These are phyloP conservation scores for Crypturellus tataupa DNA, from an alignment of 2,797 vertebrate species.

Conservation along the genomic window DNA sequence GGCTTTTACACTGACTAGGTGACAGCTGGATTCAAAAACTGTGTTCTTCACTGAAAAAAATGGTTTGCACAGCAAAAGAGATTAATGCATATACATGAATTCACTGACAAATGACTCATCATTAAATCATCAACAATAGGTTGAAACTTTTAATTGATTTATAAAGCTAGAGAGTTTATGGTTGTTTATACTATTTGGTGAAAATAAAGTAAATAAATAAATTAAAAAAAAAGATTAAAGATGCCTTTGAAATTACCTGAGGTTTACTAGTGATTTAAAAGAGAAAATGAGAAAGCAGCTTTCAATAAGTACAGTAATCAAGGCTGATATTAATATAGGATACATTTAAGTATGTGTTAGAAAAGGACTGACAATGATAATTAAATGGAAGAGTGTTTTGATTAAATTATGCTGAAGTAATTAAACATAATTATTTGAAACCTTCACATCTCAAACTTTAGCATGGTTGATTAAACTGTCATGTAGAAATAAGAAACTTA, in stretches of 20 bases:
- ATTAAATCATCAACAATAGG: neutral
- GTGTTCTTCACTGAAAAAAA: neutral
- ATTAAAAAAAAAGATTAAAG: neutral
- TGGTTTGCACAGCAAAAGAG: neutral
- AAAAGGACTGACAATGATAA: slow-evolving; percentile 53
- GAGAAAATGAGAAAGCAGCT: neutral
- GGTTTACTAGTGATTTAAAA: neutral
- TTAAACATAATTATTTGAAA: slow-evolving; percentile 57
- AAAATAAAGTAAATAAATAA: neutral
- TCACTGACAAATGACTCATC: neutral
- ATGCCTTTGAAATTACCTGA: neutral
- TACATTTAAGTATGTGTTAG: slow-evolving; percentile 12
- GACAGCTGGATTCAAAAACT: neutral
- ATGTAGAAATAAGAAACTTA: neutral
- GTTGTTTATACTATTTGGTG: neutral
- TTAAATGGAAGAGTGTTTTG: slow-evolving; percentile 42
- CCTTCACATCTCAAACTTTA: slow-evolving; percentile 16
- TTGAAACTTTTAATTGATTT: neutral
- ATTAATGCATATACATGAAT: neutral
- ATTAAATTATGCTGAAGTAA: slow-evolving; percentile 61
- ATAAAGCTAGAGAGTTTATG: neutral
- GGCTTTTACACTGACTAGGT: no score
- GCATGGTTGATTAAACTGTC: slow-evolving; percentile 46
- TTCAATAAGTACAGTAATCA: slow-evolving; percentile 20
- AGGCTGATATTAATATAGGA: neutral